phyloP scores from a whole-genome alignment of 2,113 vertebrate genomes.

The Psittacara wagleri region DNA sequence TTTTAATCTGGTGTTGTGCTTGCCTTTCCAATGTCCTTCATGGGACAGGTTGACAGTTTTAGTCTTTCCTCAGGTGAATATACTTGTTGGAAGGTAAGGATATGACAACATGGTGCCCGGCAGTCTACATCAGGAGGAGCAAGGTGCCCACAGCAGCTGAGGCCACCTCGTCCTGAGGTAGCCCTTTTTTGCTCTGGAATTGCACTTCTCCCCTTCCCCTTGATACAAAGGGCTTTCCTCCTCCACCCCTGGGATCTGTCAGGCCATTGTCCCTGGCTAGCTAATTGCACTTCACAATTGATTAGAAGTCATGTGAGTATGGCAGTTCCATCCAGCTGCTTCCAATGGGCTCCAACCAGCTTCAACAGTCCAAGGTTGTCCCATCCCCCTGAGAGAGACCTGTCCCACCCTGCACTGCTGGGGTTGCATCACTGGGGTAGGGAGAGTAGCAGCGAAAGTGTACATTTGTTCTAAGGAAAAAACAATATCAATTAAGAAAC shows the following conservation, averaged over 20 bases:
- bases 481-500: fast-evolving
- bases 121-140: fast-evolving
- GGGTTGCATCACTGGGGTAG: fast-evolving
- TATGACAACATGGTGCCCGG: neutral
- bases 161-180: fast-evolving
- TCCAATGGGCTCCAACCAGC: neutral
- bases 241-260: neutral
- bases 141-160: fast-evolving
- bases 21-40: neutral
- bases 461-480: neutral
- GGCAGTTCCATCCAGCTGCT: neutral
- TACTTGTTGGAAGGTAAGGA: neutral
- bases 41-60: neutral
- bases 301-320: neutral
- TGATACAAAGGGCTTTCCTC: neutral
- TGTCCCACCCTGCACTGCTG: neutral
- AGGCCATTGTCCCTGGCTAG: neutral
- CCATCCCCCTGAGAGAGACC: fast-evolving
- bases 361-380: neutral
- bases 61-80: neutral
- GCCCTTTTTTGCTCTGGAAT: fast-evolving
- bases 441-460: fast-evolving
- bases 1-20: neutral
- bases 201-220: neutral
- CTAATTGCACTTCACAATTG: fast-evolving